Conservation (phyloP, 2,888 invertebrate species). For the Eucera pruinosa region DNA sequence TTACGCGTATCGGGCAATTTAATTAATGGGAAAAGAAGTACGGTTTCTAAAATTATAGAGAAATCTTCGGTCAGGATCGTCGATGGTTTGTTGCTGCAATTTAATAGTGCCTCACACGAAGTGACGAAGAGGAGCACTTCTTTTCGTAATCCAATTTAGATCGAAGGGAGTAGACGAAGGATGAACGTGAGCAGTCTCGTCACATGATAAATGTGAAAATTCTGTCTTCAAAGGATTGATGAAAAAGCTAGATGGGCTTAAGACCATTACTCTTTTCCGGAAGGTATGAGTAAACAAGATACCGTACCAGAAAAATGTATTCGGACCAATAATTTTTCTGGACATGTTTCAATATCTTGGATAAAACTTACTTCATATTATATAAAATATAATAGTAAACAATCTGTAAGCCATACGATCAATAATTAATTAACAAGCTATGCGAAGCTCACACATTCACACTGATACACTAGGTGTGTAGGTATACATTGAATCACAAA, state of each 20-base stretch:
- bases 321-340: too few relatives aligned
- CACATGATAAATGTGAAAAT: constrained; percentile 4
- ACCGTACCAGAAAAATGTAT: too few relatives aligned
- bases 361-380: too few relatives aligned
- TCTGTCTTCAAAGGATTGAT: not conserved
- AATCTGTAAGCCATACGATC: too few relatives aligned
- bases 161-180: not conserved
- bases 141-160: not conserved
- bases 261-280: constrained; percentile 1
- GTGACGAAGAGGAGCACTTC: not conserved
- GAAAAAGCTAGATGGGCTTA: not conserved
- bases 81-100: not conserved
- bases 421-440: too few relatives aligned
- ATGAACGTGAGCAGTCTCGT: not conserved
- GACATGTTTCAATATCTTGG: too few relatives aligned
- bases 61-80: not conserved
- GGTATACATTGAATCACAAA: too few relatives aligned
- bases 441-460: too few relatives aligned
- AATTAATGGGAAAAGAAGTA: constrained; percentile 18
- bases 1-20: constrained; percentile 28
- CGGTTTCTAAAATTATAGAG: constrained; percentile 19
- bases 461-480: too few relatives aligned
- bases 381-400: too few relatives aligned
- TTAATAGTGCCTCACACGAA: constrained; percentile 5
- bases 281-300: not conserved